These are phyloP conservation scores for Elephantulus edwardii DNA, from an alignment of 2,113 vertebrate species.

Conservation along the genomic window DNA sequence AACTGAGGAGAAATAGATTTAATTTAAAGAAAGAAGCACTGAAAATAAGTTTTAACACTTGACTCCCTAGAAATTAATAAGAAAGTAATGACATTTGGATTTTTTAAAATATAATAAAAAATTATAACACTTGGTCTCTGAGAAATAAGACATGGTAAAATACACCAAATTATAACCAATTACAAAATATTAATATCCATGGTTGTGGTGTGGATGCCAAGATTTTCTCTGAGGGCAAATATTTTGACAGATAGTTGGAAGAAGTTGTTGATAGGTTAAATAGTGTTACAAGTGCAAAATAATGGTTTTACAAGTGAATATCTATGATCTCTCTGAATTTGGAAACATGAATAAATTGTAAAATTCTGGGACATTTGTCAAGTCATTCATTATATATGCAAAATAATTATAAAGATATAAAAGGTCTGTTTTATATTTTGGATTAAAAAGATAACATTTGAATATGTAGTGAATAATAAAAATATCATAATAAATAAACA, in stretches of 20 bases:
- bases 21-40: neutral
- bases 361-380: constrained; percentile 2
- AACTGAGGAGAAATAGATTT: neutral
- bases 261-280: neutral
- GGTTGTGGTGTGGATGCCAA: neutral
- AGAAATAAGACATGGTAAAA: neutral
- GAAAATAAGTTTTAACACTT: neutral
- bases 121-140: neutral
- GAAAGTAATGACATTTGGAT: neutral
- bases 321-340: neutral
- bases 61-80: neutral
- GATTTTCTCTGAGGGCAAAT: constrained; percentile 3
- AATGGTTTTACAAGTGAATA: neutral
- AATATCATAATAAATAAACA: neutral
- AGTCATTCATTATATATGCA: constrained; percentile 17
- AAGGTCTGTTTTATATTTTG: neutral
- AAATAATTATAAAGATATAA: neutral
- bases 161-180: constrained; percentile 32
- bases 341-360: neutral
- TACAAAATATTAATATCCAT: neutral
- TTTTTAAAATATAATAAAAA: neutral
- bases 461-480: constrained; percentile 25
- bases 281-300: neutral
- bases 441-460: neutral
- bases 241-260: constrained; percentile 47